Evolutionary conservation across 2,888 invertebrate genomes (phyloP).

Genomic region (Meghimatium bilineatum): DNA sequence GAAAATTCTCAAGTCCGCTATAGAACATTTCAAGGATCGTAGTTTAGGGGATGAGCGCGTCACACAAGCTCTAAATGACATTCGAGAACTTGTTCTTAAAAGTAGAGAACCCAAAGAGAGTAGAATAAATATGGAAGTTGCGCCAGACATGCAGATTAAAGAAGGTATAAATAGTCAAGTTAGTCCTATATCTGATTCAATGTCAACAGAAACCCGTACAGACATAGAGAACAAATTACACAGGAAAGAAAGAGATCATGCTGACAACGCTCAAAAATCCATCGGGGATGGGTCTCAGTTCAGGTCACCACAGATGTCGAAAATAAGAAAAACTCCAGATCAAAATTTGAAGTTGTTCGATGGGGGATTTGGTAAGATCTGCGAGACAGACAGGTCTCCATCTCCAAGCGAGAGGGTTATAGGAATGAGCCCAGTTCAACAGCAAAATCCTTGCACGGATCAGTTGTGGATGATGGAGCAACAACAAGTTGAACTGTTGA

Average conservation of each 20-base stretch:
- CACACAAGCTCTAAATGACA: background rate
- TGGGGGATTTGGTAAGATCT: background rate
- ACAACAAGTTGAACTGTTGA: background rate
- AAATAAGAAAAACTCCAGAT: background rate
- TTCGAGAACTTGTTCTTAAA: slow-evolving; percentile 8
- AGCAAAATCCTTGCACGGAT: background rate
- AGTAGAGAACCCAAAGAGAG: background rate
- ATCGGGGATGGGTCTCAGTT: background rate
- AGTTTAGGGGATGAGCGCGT: background rate
- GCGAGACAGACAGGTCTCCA: background rate
- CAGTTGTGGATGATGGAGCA: background rate
- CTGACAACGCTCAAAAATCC: background rate
- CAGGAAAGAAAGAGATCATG: background rate
- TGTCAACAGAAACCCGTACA: background rate
- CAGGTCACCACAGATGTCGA: background rate
- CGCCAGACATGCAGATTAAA: background rate
- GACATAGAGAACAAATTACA: background rate
- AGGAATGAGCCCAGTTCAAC: too few species aligned
- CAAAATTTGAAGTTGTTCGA: background rate
- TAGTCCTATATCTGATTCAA: background rate
- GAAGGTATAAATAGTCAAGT: background rate
- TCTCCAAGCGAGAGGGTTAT: background rate
- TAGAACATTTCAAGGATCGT: slow-evolving; percentile 15
- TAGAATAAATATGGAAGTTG: background rate
- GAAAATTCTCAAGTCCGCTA: background rate